A percentile compares a stretch with the other conserved stretches of the same genome.
phyloP scores from a whole-genome alignment of 2,888 invertebrate species.

The Chironomus riparius region DNA sequence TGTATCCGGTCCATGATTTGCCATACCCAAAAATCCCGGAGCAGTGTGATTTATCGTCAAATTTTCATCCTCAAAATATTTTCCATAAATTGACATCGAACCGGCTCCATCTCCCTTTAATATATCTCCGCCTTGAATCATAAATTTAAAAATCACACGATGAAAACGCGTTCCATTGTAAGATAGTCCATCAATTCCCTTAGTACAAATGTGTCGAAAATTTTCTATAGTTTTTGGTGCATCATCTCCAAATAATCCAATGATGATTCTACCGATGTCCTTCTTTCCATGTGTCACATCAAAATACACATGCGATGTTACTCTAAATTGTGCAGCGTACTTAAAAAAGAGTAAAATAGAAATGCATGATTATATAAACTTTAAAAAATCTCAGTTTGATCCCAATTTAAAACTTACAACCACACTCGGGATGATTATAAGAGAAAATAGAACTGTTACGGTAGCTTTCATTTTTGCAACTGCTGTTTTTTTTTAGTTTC shows the following conservation, averaged over 20 bases:
- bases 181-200: constrained; percentile 63
- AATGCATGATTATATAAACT: too few species aligned
- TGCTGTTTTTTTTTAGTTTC: too few species aligned
- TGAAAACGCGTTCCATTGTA: constrained; percentile 76
- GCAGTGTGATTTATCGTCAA: constrained; percentile 68
- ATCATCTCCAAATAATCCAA: constrained; percentile 82
- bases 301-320: constrained; percentile 74
- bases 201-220: constrained; percentile 69
- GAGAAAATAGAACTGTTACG: too few species aligned
- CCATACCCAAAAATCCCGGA: constrained; percentile 80
- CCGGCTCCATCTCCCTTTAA: constrained; percentile 73
- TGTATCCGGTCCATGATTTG: constrained; percentile 77
- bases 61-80: constrained; percentile 79
- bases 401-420: too few species aligned
- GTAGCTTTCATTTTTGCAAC: too few species aligned
- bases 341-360: neutral
- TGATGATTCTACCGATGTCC: constrained; percentile 63
- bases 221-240: constrained; percentile 81
- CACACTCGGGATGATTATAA: too few species aligned
- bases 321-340: constrained; percentile 47
- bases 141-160: constrained; percentile 78
- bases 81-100: constrained; percentile 76
- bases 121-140: constrained; percentile 90
- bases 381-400: too few species aligned
- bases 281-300: constrained; percentile 68